phyloP scores from a whole-genome alignment of 2,888 invertebrate species.

The Diarsia rubi region DNA sequence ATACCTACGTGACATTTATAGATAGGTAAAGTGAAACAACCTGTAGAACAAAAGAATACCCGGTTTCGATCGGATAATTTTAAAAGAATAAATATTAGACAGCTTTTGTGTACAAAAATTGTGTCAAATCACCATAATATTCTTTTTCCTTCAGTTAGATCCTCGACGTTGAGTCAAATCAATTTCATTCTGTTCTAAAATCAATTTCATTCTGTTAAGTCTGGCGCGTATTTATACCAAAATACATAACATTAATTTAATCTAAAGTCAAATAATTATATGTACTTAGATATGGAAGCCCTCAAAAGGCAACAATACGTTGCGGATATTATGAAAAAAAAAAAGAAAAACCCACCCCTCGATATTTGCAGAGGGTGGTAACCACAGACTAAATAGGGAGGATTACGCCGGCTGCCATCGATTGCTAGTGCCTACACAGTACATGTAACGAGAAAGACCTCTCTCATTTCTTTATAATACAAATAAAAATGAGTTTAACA shows the following conservation, averaged over 20 bases:
- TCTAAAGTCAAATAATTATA: not conserved
- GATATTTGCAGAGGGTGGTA: conserved; percentile 60
- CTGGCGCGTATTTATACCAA: not conserved
- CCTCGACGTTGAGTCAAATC: not conserved
- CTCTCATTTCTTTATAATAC: conserved; percentile 23
- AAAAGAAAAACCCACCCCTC: conserved; percentile 45
- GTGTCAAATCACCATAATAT: too few relatives aligned
- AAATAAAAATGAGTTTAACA: conserved; percentile 65
- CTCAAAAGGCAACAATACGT: conserved; percentile 57
- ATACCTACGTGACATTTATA: too few relatives aligned
- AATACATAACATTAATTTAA: not conserved
- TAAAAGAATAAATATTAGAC: not conserved
- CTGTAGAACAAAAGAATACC: not conserved
- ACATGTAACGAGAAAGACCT: conserved; percentile 54
- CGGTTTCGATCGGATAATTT: not conserved
- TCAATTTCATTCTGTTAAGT: not conserved
- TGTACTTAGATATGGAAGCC: conserved; percentile 17
- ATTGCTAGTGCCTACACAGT: conserved; percentile 52
- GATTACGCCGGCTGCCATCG: conserved; percentile 64
- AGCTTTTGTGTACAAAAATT: not conserved
- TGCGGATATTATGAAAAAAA: conserved; percentile 52
- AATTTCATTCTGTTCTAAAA: too few relatives aligned
- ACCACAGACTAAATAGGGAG: conserved; percentile 67
- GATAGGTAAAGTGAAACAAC: not conserved
- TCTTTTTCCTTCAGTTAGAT: not conserved